These are phyloP conservation scores for Neolamprologus toae DNA, from an alignment of 2,113 vertebrate genomes.

Conservation along the genomic window DNA sequence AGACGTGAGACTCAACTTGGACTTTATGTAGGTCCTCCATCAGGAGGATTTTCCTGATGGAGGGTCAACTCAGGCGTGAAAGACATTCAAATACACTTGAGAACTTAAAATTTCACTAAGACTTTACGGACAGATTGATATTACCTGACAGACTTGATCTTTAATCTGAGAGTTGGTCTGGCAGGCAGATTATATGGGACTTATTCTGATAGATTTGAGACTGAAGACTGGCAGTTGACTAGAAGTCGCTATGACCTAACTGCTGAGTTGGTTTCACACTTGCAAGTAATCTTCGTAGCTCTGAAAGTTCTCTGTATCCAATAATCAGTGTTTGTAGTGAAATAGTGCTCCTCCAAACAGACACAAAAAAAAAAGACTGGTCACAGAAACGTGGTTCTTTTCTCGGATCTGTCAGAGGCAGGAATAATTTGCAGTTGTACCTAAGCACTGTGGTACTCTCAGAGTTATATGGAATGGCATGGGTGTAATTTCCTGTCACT, in stretches of 20 bases:
- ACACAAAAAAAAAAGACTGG: not conserved
- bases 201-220: not conserved
- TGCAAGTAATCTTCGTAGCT: not conserved
- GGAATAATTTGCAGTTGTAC: slow-evolving; percentile 35
- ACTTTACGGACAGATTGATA: not conserved
- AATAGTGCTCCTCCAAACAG: not conserved
- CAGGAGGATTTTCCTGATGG: not conserved
- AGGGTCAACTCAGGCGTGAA: not conserved
- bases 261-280: not conserved
- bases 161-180: not conserved
- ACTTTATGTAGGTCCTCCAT: not conserved
- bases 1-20: not conserved
- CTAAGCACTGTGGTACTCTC: slow-evolving; percentile 13
- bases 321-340: not conserved
- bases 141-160: not conserved
- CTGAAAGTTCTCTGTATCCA: not conserved
- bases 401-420: not conserved
- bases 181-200: not conserved
- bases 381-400: not conserved
- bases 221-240: not conserved
- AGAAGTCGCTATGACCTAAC: not conserved
- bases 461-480: slow-evolving; percentile 10
- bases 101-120: not conserved
- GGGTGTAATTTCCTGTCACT: slow-evolving; percentile 14
- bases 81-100: not conserved